Base-by-base conservation (phyloP, 1,140 invertebrate species). In the Drosophila arawakana region DNA sequence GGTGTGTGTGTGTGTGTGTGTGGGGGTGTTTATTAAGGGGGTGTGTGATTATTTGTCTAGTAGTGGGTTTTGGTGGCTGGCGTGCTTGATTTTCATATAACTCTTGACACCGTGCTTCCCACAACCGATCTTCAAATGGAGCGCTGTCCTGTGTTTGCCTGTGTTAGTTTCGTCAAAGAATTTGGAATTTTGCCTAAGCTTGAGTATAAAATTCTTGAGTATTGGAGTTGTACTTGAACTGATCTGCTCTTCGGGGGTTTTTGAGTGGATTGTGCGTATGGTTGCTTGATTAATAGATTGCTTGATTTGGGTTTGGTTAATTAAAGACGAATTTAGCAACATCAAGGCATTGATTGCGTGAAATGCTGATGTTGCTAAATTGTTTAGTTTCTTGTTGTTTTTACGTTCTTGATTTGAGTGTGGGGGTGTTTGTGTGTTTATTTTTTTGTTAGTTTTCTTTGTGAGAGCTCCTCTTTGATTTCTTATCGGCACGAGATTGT, bases 401-500 rank as follows among this genome's bases (percentile, higher is more conserved):
- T 18, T 39, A 5, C 18, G 13, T n/a, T 63, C n/a, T 73, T 57
- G 13, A 8, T 55, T 50, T 54, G 47, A 50, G 49, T 9, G 41
- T 49, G 3, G 3, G 25, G 25, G 0, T 0, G 25, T 4, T 1
- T 30, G 25, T 30, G 25, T 30, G 4, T 13, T 37, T 15, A 11
- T 37, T 15, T 55, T 11, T 37, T 25, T n/a, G n/a, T 59, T 35
- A 43, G 7, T 46, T n/a, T 49, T 44, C 57, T 62, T 41, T 70
- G n/a, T 44, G 49, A 39, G 63, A 70, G 39, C 67, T 68, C 67
- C 58, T 52, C 41, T 80, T 88, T 8, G 43, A 30, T 88, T 77
- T 86, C 30, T 69, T 73, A 41, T 84, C 62, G 44, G 63, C 39
- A 37, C 78, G 70, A 61, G 65, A 54, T 58, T 67, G 67, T 46